Conservation (phyloP, 2,113 vertebrate species). For the Peromyscus maniculatus region DNA sequence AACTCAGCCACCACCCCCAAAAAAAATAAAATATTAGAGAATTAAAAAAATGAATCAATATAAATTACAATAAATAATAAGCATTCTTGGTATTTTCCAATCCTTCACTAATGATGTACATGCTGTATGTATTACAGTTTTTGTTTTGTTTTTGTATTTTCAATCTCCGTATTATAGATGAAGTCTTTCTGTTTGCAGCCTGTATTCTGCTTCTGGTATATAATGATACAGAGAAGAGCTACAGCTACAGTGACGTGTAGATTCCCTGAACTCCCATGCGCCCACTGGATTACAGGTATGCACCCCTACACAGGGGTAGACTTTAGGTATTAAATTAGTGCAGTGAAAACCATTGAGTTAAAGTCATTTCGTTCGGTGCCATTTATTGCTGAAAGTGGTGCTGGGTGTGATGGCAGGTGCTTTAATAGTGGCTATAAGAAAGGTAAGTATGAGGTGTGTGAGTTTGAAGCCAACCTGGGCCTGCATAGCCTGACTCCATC, state of each 20-base stretch:
- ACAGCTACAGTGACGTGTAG: not conserved
- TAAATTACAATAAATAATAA: constrained; percentile 19
- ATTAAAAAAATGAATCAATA: constrained; percentile 35
- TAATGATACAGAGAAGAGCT: not conserved
- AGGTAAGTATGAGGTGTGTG: not conserved
- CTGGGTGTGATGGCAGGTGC: too few species aligned
- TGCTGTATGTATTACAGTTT: not conserved
- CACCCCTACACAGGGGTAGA: too few species aligned
- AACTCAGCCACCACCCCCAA: not conserved
- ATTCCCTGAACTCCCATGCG: not conserved
- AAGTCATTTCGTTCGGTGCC: not conserved
- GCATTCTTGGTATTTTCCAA: not conserved
- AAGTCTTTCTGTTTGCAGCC: not conserved
- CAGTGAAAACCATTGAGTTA: not conserved
- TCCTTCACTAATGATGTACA: not conserved
- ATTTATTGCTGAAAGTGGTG: not conserved
- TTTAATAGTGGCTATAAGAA: not conserved
- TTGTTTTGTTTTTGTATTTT: not conserved
- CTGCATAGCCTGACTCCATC: not conserved
- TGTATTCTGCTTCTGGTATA: not conserved
- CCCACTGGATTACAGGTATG: too few species aligned
- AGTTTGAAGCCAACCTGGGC: not conserved
- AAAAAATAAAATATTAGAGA: not conserved
- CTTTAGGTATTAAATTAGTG: not conserved
- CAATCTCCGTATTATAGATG: not conserved